These are phyloP conservation scores for Barnardius zonarius DNA, from an alignment of 2,113 vertebrate genomes.

Conservation along the genomic window DNA sequence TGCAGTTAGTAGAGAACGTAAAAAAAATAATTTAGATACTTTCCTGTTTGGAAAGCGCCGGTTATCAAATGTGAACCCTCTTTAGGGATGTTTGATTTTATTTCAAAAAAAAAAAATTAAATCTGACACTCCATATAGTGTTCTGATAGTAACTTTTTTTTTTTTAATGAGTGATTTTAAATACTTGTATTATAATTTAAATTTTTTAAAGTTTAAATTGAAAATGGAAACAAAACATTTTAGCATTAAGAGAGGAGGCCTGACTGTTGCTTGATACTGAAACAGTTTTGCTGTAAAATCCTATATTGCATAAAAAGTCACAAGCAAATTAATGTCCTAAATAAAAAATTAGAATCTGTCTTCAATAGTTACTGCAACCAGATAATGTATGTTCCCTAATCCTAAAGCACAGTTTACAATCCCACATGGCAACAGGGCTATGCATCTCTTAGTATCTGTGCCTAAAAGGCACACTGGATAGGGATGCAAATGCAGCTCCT, in stretches of 20 bases:
- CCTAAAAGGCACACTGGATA: neutral
- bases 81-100: neutral
- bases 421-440: neutral
- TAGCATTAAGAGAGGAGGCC: neutral
- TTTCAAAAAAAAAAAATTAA: neutral
- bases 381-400: neutral
- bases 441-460: neutral
- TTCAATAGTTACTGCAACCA: neutral
- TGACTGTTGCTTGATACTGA: neutral
- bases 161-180: neutral
- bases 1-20: neutral
- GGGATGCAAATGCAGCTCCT: conserved; percentile 20
- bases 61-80: neutral
- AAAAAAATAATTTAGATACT: neutral
- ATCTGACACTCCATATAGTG: neutral
- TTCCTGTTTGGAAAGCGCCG: neutral
- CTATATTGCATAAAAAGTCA: fast-evolving
- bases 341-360: neutral
- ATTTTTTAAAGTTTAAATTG: neutral
- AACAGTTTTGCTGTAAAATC: neutral
- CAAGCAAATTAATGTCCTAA: neutral
- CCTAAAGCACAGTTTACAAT: neutral
- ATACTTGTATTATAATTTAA: neutral
- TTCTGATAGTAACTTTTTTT: neutral
- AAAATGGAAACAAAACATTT: neutral